Percentiles rank a stretch among this genome's conserved stretches.
phyloP scores from a whole-genome alignment of 1,140 invertebrate species.

The Calephelis virginiensis region DNA sequence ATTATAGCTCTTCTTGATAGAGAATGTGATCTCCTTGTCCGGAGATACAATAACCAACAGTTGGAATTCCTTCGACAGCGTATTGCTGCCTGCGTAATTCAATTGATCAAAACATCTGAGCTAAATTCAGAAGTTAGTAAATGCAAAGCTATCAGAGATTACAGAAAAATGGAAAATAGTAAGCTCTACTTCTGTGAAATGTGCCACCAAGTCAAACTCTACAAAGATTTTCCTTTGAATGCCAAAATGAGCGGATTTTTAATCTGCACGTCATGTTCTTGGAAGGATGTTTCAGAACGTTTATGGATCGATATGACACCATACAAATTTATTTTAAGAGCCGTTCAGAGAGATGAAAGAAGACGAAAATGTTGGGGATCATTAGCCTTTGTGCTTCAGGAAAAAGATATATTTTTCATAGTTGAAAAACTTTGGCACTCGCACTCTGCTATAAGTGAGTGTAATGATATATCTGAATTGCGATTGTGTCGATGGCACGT shows the following conservation, averaged over 20 bases:
- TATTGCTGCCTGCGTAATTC: constrained; percentile 76
- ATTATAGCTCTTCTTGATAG: constrained; percentile 80
- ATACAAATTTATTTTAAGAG: constrained; percentile 80
- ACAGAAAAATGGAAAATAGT: constrained; percentile 72
- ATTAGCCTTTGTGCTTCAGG: constrained; percentile 81
- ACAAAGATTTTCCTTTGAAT: constrained; percentile 74
- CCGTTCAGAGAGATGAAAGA: constrained; percentile 80
- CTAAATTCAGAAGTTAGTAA: constrained; percentile 77
- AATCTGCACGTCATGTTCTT: constrained; percentile 78
- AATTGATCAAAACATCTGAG: constrained; percentile 77
- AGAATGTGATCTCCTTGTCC: constrained; percentile 79
- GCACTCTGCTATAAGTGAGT: constrained; percentile 82
- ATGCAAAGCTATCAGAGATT: constrained; percentile 69
- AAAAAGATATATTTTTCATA: constrained; percentile 82
- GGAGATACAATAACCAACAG: constrained; percentile 70
- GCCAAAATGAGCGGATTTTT: constrained; percentile 65
- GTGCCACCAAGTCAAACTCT: constrained; percentile 77
- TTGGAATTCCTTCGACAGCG: constrained; percentile 80
- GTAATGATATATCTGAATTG: constrained; percentile 79
- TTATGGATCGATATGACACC: constrained; percentile 80
- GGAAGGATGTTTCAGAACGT: constrained; percentile 74
- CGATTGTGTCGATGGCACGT: constrained; percentile 80
- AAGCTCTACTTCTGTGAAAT: constrained; percentile 76
- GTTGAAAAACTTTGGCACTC: constrained; percentile 84
- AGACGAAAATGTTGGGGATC: constrained; percentile 78